Evolutionary conservation across 2,888 invertebrate species (phyloP), one percentile per base, ranked within the genome.

Genomic region (Drosophila maculinotata): DNA sequence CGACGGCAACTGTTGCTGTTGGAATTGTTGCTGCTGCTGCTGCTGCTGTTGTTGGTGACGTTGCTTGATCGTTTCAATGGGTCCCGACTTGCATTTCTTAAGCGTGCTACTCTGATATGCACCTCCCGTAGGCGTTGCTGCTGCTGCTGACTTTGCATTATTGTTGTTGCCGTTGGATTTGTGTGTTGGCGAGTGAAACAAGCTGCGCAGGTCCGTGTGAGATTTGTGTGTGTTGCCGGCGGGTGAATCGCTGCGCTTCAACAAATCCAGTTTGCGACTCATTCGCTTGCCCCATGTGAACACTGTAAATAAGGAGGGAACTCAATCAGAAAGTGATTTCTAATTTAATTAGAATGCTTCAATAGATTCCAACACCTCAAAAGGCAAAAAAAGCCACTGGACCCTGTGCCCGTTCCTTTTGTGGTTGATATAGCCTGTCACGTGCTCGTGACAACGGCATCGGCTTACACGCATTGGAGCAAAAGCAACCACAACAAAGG

Each of bases 281-380:
- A 96, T 95, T 72, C 94, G 93, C 67, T 95, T 94, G 84, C 96
- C 95, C 96, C 96, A 96, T 76, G 95, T 95, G 68, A 94, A 94
- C 88, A 94, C 94, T 94, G 92, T 59, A 93, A 83, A 9, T 14
- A 8, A 35, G 14, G 39, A 48, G 12, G 35, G 10, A 52, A 53
- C 35, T 57, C 58, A 69, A 79, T 82, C 72, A 79, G 69, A 75
- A 79, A 67, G 59, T 68, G 53, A 73, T 75, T 79, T 79, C 74
- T 70, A 73, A 75, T 66, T 70, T 49, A 75, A 72, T 79, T 86
- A 79, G 76, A 79, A 79, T 76, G 82, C 79, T 76, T 81, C 86
- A 87, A 87, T 89, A 81, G 81, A 82, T 89, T 79, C 69, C 47
- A 70, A 89, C 89, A 82, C 77, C 88, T 89, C 69, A 74, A 62